Conservation (phyloP, 2,797 vertebrate species). For the Phataginus tricuspis region DNA sequence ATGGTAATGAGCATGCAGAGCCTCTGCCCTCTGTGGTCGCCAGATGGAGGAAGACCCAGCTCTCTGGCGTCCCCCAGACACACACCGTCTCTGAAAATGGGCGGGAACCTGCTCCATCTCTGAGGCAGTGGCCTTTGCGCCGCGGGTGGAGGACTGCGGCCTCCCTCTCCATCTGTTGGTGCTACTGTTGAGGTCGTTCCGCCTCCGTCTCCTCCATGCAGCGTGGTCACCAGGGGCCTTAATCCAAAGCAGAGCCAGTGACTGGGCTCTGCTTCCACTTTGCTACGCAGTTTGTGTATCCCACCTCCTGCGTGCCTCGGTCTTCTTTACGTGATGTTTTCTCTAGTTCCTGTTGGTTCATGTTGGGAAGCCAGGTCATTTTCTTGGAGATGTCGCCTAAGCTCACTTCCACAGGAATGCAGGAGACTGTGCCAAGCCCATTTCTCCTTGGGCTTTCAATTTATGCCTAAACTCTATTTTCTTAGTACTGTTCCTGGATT, state of each 20-base stretch:
- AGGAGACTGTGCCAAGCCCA: background rate
- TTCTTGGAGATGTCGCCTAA: background rate
- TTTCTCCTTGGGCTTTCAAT: background rate
- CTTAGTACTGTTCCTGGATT: background rate
- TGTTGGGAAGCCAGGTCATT: background rate
- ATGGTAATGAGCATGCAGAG: background rate
- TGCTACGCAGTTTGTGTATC: background rate
- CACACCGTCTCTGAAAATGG: background rate
- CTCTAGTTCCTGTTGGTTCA: conserved; percentile 11
- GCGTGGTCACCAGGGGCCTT: background rate
- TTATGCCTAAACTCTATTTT: background rate
- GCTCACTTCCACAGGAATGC: background rate
- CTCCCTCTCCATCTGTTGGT: too few relatives aligned
- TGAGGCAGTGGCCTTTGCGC: background rate
- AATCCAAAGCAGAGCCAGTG: background rate
- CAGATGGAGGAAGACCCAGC: background rate
- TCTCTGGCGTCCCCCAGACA: background rate
- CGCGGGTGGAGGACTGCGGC: background rate
- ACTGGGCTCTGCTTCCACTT: background rate
- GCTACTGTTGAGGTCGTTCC: background rate
- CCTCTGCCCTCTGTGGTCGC: background rate
- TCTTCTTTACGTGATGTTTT: conserved; percentile 1
- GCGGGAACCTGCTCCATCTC: background rate
- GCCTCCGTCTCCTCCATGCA: background rate
- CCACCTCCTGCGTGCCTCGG: background rate